A percentile compares a stretch with the other conserved stretches of the same genome.
Conservation (phyloP, 2,113 vertebrate species). For the Carassius carassius region DNA sequence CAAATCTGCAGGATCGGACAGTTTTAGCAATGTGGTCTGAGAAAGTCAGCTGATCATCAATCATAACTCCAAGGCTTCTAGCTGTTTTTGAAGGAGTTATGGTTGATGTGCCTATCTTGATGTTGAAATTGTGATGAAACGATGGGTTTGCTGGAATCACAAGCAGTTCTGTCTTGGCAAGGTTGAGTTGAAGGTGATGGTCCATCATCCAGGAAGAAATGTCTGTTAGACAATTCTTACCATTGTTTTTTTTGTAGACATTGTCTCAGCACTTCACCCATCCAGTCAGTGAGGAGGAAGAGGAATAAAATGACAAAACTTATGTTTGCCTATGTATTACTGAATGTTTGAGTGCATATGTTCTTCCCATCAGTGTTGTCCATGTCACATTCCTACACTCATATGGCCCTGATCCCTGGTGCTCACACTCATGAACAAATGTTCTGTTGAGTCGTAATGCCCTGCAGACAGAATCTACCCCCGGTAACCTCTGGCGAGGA, state of each 20-base stretch:
- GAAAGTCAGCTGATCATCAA: too few relatives aligned
- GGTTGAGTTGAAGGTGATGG: too few relatives aligned
- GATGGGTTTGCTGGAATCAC: too few relatives aligned
- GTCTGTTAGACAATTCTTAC: too few relatives aligned
- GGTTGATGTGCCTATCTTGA: too few relatives aligned
- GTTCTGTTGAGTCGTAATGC: not conserved
- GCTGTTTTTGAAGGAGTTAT: too few relatives aligned
- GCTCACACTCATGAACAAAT: constrained; percentile 1
- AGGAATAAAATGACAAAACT: not conserved
- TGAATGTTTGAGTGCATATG: not conserved
- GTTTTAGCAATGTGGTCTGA: too few relatives aligned
- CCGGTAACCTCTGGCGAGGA: not conserved
- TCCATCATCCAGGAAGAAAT: too few relatives aligned
- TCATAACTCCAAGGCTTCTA: too few relatives aligned
- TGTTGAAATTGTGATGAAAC: too few relatives aligned
- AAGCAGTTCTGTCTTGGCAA: too few relatives aligned
- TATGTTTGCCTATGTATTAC: not conserved
- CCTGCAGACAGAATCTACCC: constrained; percentile 1
- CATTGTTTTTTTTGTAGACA: not conserved
- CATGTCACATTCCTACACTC: not conserved
- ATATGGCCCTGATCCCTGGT: not conserved
- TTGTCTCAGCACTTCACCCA: not conserved
- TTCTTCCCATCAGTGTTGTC: not conserved
- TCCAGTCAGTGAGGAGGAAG: not conserved
- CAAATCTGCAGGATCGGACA: too few relatives aligned